phyloP scores from a whole-genome alignment of 2,113 vertebrate genomes.

The Crotalus viridis region DNA sequence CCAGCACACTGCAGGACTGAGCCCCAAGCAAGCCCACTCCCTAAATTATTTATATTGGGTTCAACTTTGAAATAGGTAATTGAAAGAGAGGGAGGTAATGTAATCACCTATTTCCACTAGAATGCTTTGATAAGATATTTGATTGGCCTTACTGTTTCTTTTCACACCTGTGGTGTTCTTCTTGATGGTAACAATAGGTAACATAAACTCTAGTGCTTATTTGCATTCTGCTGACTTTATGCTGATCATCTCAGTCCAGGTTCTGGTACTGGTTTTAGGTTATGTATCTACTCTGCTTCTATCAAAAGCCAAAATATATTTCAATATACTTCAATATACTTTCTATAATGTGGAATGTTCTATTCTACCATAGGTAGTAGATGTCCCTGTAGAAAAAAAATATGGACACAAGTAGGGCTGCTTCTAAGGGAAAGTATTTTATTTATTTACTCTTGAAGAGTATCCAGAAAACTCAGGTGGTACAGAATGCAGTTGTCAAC shows the following conservation, averaged over 20 bases:
- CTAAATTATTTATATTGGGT: not conserved
- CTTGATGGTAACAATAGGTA: not conserved
- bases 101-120: not conserved
- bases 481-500: not conserved
- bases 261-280: not conserved
- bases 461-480: not conserved
- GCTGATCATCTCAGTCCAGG: not conserved
- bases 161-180: not conserved
- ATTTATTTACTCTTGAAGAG: not conserved
- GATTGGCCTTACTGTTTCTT: not conserved
- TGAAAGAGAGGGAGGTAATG: not conserved
- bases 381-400: not conserved
- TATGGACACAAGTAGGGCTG: not conserved
- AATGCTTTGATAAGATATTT: not conserved
- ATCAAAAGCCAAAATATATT: not conserved
- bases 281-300: not conserved
- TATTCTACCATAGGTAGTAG: not conserved
- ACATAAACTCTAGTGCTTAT: not conserved
- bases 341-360: not conserved
- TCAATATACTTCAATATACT: not conserved
- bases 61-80: not conserved
- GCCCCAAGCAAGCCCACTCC: not conserved
- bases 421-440: not conserved
- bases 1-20: not conserved
- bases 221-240: not conserved